phyloP scores from a whole-genome alignment of 2,113 vertebrate species.

The Campylomormyrus numenius region DNA sequence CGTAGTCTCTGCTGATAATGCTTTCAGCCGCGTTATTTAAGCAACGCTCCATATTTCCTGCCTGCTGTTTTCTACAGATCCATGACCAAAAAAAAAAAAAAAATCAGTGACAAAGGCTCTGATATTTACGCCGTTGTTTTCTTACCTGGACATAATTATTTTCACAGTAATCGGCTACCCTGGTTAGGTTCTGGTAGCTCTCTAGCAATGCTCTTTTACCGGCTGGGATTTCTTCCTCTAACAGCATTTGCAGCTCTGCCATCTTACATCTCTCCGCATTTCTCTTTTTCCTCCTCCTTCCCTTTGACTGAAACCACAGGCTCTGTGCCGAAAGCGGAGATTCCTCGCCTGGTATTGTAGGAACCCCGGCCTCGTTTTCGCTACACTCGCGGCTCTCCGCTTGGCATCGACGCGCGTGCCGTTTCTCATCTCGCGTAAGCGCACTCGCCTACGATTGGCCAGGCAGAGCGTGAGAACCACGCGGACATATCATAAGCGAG shows the following conservation, averaged over 20 bases:
- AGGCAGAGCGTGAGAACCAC: background rate
- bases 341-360: constrained; percentile 79
- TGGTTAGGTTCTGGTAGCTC: constrained; percentile 95
- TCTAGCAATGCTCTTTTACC: constrained; percentile 91
- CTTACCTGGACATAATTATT: constrained; percentile 98
- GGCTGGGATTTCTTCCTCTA: constrained; percentile 98
- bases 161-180: constrained; percentile 96
- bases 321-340: constrained; percentile 50
- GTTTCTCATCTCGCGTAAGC: constrained; percentile 29
- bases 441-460: constrained; percentile 43
- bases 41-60: constrained; percentile 5
- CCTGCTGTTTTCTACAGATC: background rate
- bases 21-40: background rate
- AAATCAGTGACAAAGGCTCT: background rate
- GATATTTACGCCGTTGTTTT: constrained; percentile 6
- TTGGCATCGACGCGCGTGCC: constrained; percentile 6
- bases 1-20: background rate
- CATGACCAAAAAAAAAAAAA: background rate
- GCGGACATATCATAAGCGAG: constrained; percentile 29
- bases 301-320: constrained; percentile 57
- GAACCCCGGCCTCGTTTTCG: constrained; percentile 67
- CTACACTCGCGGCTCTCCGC: constrained; percentile 9
- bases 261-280: constrained; percentile 94
- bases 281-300: constrained; percentile 50
- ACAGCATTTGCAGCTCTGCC: constrained; percentile 99